Evolutionary conservation across 2,797 vertebrate genomes (phyloP).

Genomic region (Mionectes olivaceus): DNA sequence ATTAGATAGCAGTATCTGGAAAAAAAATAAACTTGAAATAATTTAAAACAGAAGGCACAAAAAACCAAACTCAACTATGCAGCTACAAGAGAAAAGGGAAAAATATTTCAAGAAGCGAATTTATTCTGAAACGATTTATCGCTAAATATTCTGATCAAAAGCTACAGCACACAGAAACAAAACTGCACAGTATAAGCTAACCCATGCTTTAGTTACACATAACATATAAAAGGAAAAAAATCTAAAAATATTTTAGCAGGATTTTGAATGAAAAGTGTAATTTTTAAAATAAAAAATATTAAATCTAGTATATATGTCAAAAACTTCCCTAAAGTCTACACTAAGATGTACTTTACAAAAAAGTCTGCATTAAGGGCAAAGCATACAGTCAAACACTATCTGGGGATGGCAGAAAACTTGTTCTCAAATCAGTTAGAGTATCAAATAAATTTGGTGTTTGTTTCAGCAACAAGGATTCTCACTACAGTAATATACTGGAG

Average conservation of each 20-base stretch:
- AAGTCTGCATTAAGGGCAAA: conserved; percentile 49
- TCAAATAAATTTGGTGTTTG: conserved; percentile 55
- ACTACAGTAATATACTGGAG: conserved; percentile 66
- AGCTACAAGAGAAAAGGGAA: conserved; percentile 42
- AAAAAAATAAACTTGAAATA: conserved; percentile 63
- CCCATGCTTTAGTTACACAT: conserved; percentile 40
- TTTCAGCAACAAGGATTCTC: conserved; percentile 49
- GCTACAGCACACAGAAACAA: conserved; percentile 40
- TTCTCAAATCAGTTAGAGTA: conserved; percentile 18
- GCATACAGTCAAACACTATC: conserved; percentile 41
- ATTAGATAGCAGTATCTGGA: conserved; percentile 54
- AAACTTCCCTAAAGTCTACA: conserved; percentile 20
- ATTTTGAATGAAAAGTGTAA: conserved; percentile 15
- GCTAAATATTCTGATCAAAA: conserved; percentile 50
- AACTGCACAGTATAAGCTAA: conserved; percentile 45
- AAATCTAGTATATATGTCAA: conserved; percentile 12
- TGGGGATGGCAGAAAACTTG: neutral
- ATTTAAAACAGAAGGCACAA: conserved; percentile 80
- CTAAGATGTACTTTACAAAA: conserved; percentile 58
- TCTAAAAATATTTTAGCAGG: conserved; percentile 15
- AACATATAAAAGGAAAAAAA: conserved; percentile 21
- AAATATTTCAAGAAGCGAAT: conserved; percentile 14
- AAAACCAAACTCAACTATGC: conserved; percentile 71
- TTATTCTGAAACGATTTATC: conserved; percentile 39
- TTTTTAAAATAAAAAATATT: conserved; percentile 14